Evolutionary conservation across 92 coral and sea anemone species (phyloP).

Genomic region (Metridium senile): DNA sequence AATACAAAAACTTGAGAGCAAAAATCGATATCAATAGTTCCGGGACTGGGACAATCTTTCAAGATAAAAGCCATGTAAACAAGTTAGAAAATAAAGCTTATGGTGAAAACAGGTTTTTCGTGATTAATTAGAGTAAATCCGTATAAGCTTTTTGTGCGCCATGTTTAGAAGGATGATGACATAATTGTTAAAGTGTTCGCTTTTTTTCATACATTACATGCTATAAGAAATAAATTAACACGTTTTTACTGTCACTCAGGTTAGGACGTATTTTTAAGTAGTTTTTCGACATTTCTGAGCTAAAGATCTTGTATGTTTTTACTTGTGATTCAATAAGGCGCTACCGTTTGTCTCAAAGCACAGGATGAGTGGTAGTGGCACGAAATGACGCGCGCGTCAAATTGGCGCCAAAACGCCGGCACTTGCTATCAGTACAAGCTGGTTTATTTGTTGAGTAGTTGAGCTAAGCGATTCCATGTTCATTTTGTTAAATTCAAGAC

Average conservation of each 20-base stretch:
- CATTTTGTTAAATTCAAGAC: neutral
- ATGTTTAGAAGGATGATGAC: no score
- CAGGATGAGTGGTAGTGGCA: conserved; percentile 28
- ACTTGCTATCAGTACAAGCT: conserved; percentile 49
- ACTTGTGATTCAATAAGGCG: neutral
- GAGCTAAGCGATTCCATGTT: neutral
- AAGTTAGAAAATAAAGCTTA: neutral
- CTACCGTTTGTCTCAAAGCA: conserved; percentile 7
- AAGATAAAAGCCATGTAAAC: neutral
- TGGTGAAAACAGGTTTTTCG: neutral
- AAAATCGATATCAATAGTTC: neutral
- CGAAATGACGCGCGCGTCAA: conserved; percentile 60
- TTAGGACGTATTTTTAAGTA: no score
- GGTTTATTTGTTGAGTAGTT: conserved; percentile 22
- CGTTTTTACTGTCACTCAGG: no score
- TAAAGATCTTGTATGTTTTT: neutral
- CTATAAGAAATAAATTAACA: no score
- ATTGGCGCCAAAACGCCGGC: conserved; percentile 68
- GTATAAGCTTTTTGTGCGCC: neutral
- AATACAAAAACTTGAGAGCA: neutral
- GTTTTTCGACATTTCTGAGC: neutral
- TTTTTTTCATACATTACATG: no score
- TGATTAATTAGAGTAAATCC: neutral
- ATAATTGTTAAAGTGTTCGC: no score
- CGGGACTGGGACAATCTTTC: neutral